Base-by-base conservation (phyloP, 2,797 vertebrate genomes). In the Uromys caudimaculatus region DNA sequence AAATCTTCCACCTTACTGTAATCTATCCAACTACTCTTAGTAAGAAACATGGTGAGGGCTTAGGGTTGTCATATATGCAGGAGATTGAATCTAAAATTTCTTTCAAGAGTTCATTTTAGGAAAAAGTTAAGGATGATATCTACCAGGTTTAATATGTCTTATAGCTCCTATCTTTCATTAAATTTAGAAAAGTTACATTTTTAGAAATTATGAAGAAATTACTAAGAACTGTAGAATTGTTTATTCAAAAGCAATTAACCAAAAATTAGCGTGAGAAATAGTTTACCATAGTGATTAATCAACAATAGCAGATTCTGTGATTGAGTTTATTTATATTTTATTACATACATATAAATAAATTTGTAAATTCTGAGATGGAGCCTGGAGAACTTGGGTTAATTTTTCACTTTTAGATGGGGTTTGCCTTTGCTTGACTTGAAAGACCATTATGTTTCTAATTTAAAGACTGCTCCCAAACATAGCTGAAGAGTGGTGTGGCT, bases 101-200 rank as follows among this genome's bases (percentile, higher is more conserved):
- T 81, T 76, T 95, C 89, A 73, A 89, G 24, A 67, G 4, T 64
- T 50, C 32, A 38, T 85, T 67, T 92, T 82, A 92, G 32, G 52
- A 38, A 87, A 89, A 83, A 35, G 2, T 47, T 52, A 78, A 35
- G n/a, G 3, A 54, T 84, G 19, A 56, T 56, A 58, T 82, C 35
- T 13, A n/a, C 50, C 29, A 54, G 1, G 50, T 32, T 9, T 6
- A 88, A 27, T 52, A 91, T 81, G 7, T 81, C 54, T 76, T 44
- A 32, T 50, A 62, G 35, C 60, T 69, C 47, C 86, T 35, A 88
- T 58, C 44, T 73, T 90, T 82, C 75, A 16, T 52, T 35, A 19
- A 89, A 17, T 41, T 94, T 89, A 88, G 23, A 73, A 47, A 41
- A 7, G 75, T 3, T 7, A 81, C 60, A 1, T 3, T 94, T 94